Conservation (phyloP, 2,113 vertebrate genomes). For the Microcebus lehilahytsara region DNA sequence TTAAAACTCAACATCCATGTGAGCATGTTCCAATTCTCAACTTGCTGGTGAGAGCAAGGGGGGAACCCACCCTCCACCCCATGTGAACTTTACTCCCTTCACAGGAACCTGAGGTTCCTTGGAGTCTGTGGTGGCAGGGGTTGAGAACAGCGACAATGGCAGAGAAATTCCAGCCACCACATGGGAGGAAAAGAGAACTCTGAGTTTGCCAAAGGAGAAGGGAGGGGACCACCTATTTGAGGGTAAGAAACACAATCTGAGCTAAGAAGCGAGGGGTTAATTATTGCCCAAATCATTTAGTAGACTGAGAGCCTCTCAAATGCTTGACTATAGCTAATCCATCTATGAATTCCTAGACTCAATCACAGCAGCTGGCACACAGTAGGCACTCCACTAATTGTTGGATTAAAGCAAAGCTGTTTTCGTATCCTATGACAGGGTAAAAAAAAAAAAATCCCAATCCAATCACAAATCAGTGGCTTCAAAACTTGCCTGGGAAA, state of each 20-base stretch:
- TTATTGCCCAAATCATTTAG: background rate
- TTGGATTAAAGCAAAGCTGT: background rate
- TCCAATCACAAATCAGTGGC: background rate
- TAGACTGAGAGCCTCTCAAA: background rate
- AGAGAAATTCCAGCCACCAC: background rate
- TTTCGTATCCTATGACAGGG: background rate
- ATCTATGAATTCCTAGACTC: background rate
- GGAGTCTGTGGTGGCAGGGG: background rate
- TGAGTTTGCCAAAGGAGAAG: background rate
- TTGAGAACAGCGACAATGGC: background rate
- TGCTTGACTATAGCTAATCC: background rate
- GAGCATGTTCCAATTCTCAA: background rate
- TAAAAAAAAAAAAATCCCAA: background rate
- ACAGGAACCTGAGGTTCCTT: background rate
- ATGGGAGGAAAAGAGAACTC: background rate
- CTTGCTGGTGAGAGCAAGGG: background rate
- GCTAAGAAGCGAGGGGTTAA: background rate
- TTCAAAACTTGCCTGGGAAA: slow-evolving; percentile 31
- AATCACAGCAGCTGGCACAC: background rate
- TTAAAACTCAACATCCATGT: background rate
- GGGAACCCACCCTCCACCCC: rapidly evolving
- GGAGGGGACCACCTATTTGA: background rate
- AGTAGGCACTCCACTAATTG: background rate
- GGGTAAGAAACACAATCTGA: background rate
- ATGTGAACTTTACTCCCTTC: background rate